phyloP scores from a whole-genome alignment of 2,888 invertebrate species.

The Lasioglossum leucozonium region DNA sequence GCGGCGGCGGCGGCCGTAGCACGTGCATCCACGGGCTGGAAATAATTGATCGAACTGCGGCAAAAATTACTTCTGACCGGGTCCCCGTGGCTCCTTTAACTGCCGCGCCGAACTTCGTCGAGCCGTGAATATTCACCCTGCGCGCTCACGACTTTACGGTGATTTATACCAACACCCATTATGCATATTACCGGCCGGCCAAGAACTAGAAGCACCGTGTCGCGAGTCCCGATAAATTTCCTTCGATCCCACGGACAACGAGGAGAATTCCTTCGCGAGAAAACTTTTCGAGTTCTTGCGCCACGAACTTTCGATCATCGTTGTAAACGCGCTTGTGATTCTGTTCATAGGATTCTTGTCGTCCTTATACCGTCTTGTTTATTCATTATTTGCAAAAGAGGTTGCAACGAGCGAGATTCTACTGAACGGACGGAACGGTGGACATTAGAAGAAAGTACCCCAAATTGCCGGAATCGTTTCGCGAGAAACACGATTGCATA shows the following conservation, averaged over 20 bases:
- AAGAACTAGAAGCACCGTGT: constrained; percentile 6
- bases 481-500: background rate
- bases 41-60: constrained; percentile 58
- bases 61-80: constrained; percentile 42
- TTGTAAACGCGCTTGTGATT: background rate
- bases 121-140: constrained; percentile 43
- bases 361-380: too few species aligned
- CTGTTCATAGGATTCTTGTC: background rate
- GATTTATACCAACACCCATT: constrained; percentile 33
- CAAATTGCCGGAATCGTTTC: background rate
- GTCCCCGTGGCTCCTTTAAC: background rate
- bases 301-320: background rate
- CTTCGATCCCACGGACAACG: background rate
- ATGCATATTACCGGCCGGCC: constrained; percentile 18
- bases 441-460: background rate
- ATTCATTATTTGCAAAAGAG: too few species aligned
- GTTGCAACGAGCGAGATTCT: too few species aligned
- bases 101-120: constrained; percentile 21
- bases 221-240: background rate
- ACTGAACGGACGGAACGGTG: too few species aligned
- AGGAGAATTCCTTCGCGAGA: background rate
- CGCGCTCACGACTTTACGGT: constrained; percentile 25
- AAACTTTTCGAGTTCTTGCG: background rate
- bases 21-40: constrained; percentile 5
- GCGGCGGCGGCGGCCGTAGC: background rate